A percentile compares a stretch with the other conserved stretches of the same genome.
Evolutionary conservation across 1,140 invertebrate genomes (phyloP).

Genomic region (Halyomorpha halys): DNA sequence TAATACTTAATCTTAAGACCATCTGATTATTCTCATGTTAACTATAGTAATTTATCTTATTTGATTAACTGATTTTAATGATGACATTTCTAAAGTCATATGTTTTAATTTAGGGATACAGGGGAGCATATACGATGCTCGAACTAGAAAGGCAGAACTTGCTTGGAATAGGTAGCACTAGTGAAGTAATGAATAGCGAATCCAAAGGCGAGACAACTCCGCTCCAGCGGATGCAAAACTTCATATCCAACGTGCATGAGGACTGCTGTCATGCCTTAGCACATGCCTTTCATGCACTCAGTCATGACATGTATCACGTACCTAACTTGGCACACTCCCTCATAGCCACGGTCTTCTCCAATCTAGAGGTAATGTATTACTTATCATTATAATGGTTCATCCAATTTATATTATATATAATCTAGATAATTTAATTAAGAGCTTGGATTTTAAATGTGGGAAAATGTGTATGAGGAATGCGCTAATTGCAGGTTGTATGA

Average conservation of each 20-base stretch:
- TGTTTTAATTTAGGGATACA: constrained; percentile 48
- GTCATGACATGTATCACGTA: constrained; percentile 69
- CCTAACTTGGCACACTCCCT: constrained; percentile 50
- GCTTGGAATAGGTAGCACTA: constrained; percentile 41
- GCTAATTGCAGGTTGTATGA: no score
- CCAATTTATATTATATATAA: no score
- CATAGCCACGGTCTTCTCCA: constrained; percentile 54
- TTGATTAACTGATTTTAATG: no score
- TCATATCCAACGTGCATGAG: constrained; percentile 57
- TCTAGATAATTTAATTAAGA: no score
- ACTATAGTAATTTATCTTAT: no score
- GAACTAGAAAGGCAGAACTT: constrained; percentile 59
- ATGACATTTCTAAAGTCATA: no score
- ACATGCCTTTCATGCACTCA: constrained; percentile 63
- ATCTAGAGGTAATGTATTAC: constrained; percentile 43
- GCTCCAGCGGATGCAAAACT: constrained; percentile 46
- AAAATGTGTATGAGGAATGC: no score
- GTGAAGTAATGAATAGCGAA: constrained; percentile 34
- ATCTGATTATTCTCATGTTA: no score
- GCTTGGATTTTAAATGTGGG: no score
- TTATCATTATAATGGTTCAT: no score
- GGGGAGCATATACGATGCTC: constrained; percentile 53
- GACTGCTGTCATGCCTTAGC: constrained; percentile 68
- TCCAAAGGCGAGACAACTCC: constrained; percentile 30
- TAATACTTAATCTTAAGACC: no score